Base-by-base conservation (phyloP, 2,888 invertebrate genomes). In the Caenorhabditis sp. region DNA sequence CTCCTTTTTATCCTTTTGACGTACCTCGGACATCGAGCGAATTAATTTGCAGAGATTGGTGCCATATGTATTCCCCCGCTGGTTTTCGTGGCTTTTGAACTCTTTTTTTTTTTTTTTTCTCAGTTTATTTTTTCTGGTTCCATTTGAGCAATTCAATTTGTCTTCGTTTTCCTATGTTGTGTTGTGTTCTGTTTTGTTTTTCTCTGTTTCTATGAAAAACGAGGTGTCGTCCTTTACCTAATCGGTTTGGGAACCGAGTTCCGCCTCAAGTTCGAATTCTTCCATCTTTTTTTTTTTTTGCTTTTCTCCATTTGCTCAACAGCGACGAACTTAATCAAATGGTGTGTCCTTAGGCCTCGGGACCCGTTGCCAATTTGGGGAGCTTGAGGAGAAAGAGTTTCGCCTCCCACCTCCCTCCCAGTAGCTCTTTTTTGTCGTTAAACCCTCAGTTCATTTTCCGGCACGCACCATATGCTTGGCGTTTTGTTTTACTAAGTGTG, bases 301-400 rank as follows among this genome's bases (percentile, higher is more conserved):
- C 22, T 28, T 47, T 55, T 62, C 28, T 28, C 62, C 51, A 68
- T 32, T 35, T 40, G 26, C 40, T 60, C 40, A 50, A 20, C 24
- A 15, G 20, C n/a, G n/a, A n/a, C n/a, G 22, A 60, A 79, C 70
- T 65, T 70, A 79, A 79, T 71, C 78, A 79, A 69, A 64, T 78
- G 70, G 64, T 62, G 62, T 58, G 65, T 53, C 58, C 70, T 70
- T 58, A 55, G 56, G 9, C 15, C 15, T 40, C 47, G 18, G 20
- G 47, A 47, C 47, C 47, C 50, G 20, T 50, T 22, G 51, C 26
- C 51, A 51, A 51, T 51, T 56, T 56, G 6, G n/a, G n/a, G n/a
- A 35, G 32, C 56, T 18, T n/a, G 26, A 53, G 26, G 53, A 55
- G n/a, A 32, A 32, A 55, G 32, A 32, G 56, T 56, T 56, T 56